Percentiles rank a stretch among this genome's conserved stretches.
phyloP scores from a whole-genome alignment of 2,888 invertebrate species.

The Drosophila greeni region DNA sequence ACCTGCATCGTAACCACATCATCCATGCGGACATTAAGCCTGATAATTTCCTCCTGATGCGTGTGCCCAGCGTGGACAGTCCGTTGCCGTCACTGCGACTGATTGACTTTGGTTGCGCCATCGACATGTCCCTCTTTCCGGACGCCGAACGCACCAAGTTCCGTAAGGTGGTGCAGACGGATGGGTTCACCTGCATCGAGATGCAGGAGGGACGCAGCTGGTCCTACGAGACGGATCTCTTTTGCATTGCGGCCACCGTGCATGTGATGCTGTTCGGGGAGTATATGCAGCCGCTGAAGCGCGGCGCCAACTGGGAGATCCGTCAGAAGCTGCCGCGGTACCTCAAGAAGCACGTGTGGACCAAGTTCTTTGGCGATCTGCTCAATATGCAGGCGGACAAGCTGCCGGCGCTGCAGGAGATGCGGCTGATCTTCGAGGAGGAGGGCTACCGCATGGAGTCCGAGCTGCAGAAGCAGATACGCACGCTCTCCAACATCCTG shows the following conservation, averaged over 20 bases:
- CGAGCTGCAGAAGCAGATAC: conserved; percentile 78
- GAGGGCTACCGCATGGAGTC: conserved; percentile 79
- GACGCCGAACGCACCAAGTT: conserved; percentile 85
- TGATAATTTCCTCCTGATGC: conserved; percentile 93
- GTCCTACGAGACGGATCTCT: conserved; percentile 97
- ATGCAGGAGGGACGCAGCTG: conserved; percentile 95
- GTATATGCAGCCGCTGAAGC: conserved; percentile 90
- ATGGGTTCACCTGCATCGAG: conserved; percentile 92
- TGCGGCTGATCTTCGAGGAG: conserved; percentile 76
- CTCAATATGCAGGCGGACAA: conserved; percentile 89
- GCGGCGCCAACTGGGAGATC: conserved; percentile 84
- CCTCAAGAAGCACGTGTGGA: conserved; percentile 88
- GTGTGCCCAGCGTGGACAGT: conserved; percentile 83
- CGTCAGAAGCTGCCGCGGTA: conserved; percentile 87
- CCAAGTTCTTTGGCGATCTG: conserved; percentile 88
- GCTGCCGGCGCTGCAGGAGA: conserved; percentile 83
- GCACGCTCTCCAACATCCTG: conserved; percentile 77
- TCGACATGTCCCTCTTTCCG: conserved; percentile 94
- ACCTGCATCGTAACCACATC: conserved; percentile 91
- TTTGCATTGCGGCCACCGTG: conserved; percentile 92
- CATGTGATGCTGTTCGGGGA: conserved; percentile 93
- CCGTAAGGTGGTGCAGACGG: conserved; percentile 87
- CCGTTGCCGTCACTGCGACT: conserved; percentile 87
- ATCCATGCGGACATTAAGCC: conserved; percentile 98
- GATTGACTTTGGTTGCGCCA: conserved; percentile 96